A percentile compares a stretch with the other conserved stretches of the same genome.
Evolutionary conservation across 92 coral and sea anemone genomes (phyloP).

Genomic region (Bergia sp.): DNA sequence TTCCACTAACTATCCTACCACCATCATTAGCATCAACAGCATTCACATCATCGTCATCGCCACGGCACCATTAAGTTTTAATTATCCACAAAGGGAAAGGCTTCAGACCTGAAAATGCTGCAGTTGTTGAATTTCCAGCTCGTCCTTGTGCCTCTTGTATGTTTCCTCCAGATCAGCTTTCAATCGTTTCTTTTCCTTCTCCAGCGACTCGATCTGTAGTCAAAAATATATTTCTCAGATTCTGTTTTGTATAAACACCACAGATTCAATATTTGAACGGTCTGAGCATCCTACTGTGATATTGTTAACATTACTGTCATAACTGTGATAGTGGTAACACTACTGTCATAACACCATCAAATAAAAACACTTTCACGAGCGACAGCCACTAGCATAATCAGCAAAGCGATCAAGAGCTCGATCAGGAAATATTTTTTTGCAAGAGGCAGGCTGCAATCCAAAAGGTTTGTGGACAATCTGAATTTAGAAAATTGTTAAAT

Average conservation of each 20-base stretch:
- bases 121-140: conserved; percentile 92
- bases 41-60: too few relatives aligned
- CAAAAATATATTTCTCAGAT: neutral
- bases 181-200: conserved; percentile 90
- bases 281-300: neutral
- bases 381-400: too few relatives aligned
- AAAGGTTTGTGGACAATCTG: neutral
- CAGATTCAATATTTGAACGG: neutral
- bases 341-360: too few relatives aligned
- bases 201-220: conserved; percentile 74
- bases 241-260: too few relatives aligned
- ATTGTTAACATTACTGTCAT: too few relatives aligned
- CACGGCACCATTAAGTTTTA: neutral
- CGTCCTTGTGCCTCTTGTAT: conserved; percentile 94
- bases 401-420: neutral
- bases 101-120: conserved; percentile 89
- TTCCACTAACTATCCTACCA: neutral
- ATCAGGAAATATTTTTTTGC: neutral
- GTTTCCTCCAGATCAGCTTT: conserved; percentile 90
- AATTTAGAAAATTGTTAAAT: too few relatives aligned
- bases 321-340: too few relatives aligned
- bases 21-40: neutral
- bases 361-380: too few relatives aligned
- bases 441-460: neutral
- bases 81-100: neutral